Conservation (phyloP, 2,797 vertebrate species). For the Petrocephalus sullivani region DNA sequence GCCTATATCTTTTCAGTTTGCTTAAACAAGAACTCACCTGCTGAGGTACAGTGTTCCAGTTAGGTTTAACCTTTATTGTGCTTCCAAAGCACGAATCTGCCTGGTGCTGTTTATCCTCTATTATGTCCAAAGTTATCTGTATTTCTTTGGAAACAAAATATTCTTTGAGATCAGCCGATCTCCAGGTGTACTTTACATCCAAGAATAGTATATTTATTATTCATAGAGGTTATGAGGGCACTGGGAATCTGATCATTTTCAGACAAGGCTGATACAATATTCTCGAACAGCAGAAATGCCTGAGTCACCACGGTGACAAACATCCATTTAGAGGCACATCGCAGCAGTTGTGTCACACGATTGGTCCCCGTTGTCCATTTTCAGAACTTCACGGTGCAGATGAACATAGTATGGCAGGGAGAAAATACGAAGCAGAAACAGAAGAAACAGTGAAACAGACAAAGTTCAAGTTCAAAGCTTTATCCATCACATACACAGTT, state of each 20-base stretch:
- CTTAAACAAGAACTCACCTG: neutral
- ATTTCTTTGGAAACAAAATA: slow-evolving; percentile 2
- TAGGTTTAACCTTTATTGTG: neutral
- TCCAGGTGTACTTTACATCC: slow-evolving; percentile 14
- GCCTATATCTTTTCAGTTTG: neutral
- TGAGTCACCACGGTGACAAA: slow-evolving; percentile 1
- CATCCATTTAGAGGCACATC: neutral
- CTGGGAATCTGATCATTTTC: slow-evolving; percentile 19
- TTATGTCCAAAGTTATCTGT: neutral
- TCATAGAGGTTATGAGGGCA: slow-evolving; percentile 16
- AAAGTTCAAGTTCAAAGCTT: neutral
- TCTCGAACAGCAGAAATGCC: neutral
- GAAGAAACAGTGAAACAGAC: neutral
- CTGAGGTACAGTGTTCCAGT: neutral
- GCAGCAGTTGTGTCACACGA: neutral
- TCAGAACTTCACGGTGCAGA: neutral
- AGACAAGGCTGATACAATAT: neutral
- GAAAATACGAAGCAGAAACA: neutral
- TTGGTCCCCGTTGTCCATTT: neutral
- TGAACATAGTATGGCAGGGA: neutral
- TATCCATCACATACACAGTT: neutral
- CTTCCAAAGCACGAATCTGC: neutral
- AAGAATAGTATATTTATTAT: slow-evolving; percentile 20
- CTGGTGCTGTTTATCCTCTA: neutral
- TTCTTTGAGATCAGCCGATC: neutral